Base-by-base conservation (phyloP, 2,888 invertebrate species). In the Lepidochrysops patricia region DNA sequence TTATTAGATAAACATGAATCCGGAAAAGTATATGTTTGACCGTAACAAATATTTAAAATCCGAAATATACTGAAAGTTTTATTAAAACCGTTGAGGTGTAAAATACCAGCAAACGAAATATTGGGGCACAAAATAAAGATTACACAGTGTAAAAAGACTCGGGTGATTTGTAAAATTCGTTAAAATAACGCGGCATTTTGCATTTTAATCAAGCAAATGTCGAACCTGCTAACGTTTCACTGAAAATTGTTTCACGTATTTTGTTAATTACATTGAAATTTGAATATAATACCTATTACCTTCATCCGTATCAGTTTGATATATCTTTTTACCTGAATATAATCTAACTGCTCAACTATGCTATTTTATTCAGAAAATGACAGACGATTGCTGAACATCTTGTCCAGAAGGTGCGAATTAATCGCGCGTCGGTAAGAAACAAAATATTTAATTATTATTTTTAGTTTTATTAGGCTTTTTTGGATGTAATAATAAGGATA, bases 71-170 rank as follows among this genome's bases (percentile, higher is more conserved):
- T 13, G 27, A 52, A 50, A 50, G 25, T 13, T 52, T 27, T 27
- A 52, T 52, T 52, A 27, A 52, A 52, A 52, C 52, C 52, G 15
- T 13, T 27, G 27, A 52, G 52, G 52, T 27, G 52, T 27, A 27
- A 52, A 52, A 52, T 52, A 26, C 52, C 26, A 27, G n/a, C 26
- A 29, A 52, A 52, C n/a, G 6, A 27, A 52, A 52, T 52, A 27
- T 29, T 52, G 52, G 27, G 13, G 26, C 15, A 27, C 26, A 52
- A 50, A 50, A 25, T 43, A 19, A 7, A 43, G 43, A 43, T 9
- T 19, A 43, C 43, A 43, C 1, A 4, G 43, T 43, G 43, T 23
- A 43, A 43, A 29, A 43, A 12, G 1, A 43, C 9, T 7, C 1
- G 13, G 13, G 35, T 19, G 15, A 19, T 19, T 43, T 43, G 37